A percentile compares a stretch with the other conserved stretches of the same genome.
phyloP scores from a whole-genome alignment of 92 coral and sea anemone genomes.

The Scolanthus callimorphus region DNA sequence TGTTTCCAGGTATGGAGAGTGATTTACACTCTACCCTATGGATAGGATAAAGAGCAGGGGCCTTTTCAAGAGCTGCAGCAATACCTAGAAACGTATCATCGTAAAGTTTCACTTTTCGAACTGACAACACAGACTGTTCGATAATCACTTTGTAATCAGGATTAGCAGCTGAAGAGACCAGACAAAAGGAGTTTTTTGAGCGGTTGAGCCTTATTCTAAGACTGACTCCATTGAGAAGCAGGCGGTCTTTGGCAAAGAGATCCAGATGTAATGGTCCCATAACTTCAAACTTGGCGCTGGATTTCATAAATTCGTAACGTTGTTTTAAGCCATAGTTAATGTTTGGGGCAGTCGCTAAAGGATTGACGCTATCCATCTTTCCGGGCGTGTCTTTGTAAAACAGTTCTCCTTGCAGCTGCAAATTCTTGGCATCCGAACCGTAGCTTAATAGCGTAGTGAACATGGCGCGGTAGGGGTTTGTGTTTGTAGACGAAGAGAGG shows the following conservation, averaged over 20 bases:
- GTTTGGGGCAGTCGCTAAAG: neutral
- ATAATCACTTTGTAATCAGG: constrained; percentile 11
- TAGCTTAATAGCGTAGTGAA: neutral
- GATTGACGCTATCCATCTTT: neutral
- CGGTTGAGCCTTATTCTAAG: neutral
- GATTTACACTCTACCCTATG: no score
- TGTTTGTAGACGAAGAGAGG: neutral
- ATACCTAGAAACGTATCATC: no score
- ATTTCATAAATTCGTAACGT: neutral
- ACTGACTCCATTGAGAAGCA: neutral
- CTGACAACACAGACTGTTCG: no score
- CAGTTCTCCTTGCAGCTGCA: neutral
- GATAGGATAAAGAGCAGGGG: no score
- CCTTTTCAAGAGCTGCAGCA: no score
- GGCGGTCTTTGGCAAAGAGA: neutral
- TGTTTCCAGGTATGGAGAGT: no score
- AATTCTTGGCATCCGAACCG: neutral
- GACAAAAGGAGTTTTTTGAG: no score
- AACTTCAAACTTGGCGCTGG: neutral
- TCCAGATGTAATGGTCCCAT: neutral
- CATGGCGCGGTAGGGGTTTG: neutral
- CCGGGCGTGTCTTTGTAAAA: neutral
- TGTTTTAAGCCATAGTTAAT: neutral
- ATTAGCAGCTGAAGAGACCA: no score
- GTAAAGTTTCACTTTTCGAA: no score